These are phyloP conservation scores for Ornithoptera alexandrae DNA, from an alignment of 2,888 invertebrate genomes.

Conservation along the genomic window DNA sequence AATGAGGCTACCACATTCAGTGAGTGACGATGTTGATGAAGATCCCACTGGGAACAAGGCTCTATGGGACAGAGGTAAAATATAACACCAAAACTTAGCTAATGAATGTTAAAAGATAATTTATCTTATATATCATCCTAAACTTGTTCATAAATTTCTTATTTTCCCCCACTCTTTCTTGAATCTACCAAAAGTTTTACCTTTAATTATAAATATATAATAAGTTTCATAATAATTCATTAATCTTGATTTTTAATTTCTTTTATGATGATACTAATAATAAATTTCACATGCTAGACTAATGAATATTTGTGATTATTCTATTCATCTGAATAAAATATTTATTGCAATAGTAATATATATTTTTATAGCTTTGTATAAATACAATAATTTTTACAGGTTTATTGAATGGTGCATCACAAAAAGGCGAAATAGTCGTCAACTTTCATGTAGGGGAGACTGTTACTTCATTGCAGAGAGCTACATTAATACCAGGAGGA, in stretches of 20 bases:
- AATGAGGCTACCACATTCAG: conserved; percentile 92
- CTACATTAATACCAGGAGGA: conserved; percentile 97
- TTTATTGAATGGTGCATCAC: conserved; percentile 96
- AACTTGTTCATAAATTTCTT: too few relatives aligned
- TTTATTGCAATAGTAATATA: neutral
- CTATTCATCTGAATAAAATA: conserved; percentile 47
- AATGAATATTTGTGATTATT: conserved; percentile 73
- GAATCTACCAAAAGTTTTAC: neutral
- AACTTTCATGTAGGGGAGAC: conserved; percentile 98
- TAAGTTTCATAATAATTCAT: neutral
- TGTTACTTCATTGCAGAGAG: conserved; percentile 96
- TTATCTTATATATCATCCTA: too few relatives aligned
- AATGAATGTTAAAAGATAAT: too few relatives aligned
- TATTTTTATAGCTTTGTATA: neutral
- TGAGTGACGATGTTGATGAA: conserved; percentile 98
- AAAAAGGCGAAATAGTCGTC: conserved; percentile 95
- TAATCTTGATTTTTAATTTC: neutral
- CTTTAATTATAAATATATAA: neutral
- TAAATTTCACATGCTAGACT: conserved; percentile 78
- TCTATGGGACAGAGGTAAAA: conserved; percentile 90
- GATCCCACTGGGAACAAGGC: conserved; percentile 99
- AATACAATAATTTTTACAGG: conserved; percentile 71
- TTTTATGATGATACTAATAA: conserved; percentile 59
- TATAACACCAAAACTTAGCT: too few relatives aligned
- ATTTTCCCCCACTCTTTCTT: too few relatives aligned